Evolutionary conservation across 2,797 vertebrate species (phyloP).

Genomic region (Chromis chromis): DNA sequence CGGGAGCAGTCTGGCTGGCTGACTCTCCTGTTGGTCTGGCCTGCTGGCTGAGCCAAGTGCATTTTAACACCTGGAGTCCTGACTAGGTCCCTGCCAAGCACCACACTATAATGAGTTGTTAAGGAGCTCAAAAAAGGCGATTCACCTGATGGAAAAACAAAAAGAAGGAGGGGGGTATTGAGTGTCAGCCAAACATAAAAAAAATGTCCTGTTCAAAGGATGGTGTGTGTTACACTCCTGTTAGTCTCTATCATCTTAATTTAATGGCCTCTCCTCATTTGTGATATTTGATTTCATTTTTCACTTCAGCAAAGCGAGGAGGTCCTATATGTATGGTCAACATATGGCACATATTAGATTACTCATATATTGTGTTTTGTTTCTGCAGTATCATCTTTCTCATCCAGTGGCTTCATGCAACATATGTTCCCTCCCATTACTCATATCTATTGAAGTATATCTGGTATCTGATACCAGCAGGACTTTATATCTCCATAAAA

Average conservation of each 20-base stretch:
- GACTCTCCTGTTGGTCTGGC: constrained; percentile 37
- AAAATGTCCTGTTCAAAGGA: constrained; percentile 65
- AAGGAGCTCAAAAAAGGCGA: constrained; percentile 71
- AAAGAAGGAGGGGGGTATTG: constrained; percentile 55
- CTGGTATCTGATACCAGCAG: constrained; percentile 61
- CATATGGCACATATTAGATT: constrained; percentile 87
- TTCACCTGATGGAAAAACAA: constrained; percentile 69
- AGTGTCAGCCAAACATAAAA: constrained; percentile 73
- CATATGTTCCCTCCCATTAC: constrained; percentile 79
- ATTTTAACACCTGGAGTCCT: constrained; percentile 79
- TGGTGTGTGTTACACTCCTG: constrained; percentile 66
- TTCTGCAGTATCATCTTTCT: constrained; percentile 75
- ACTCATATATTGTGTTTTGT: constrained; percentile 85
- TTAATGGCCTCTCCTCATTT: constrained; percentile 77
- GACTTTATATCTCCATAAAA: constrained; percentile 50
- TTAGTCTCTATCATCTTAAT: constrained; percentile 72
- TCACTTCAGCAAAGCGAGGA: constrained; percentile 66
- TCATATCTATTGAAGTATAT: constrained; percentile 74
- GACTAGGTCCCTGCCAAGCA: constrained; percentile 55
- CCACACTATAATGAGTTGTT: constrained; percentile 70
- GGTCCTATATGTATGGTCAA: constrained; percentile 77
- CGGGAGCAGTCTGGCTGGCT: constrained; percentile 34
- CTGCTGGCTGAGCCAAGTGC: constrained; percentile 53
- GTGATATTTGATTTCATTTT: constrained; percentile 84
- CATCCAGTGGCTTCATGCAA: constrained; percentile 71